phyloP scores from a whole-genome alignment of 2,797 vertebrate genomes.

The Peromyscus melanophrys region DNA sequence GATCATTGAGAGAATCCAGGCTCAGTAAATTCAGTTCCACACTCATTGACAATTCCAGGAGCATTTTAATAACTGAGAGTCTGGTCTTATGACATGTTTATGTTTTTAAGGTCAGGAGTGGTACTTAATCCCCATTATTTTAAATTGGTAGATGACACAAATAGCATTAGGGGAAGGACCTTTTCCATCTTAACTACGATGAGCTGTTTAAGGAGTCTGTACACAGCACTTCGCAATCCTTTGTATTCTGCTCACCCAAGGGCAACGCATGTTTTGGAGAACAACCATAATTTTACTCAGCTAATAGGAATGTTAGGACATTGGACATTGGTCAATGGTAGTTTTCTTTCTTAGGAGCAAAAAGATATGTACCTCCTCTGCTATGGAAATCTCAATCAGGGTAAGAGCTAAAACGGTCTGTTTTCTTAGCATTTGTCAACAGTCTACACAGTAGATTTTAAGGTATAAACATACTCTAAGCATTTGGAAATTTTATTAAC shows the following conservation, averaged over 20 bases:
- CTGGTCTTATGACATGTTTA: not conserved
- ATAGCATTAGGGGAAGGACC: not conserved
- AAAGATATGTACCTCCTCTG: slow-evolving; percentile 57
- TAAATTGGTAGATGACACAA: not conserved
- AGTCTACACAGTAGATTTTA: slow-evolving; percentile 69
- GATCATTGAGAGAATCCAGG: not conserved
- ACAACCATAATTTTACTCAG: slow-evolving; percentile 20
- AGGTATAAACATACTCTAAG: slow-evolving; percentile 79
- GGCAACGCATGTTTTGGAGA: not conserved
- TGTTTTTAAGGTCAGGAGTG: not conserved
- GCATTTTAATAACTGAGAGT: slow-evolving; percentile 18
- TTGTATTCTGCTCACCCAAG: not conserved
- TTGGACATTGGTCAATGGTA: slow-evolving; percentile 38
- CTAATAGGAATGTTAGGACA: slow-evolving; percentile 67
- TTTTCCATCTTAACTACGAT: not conserved
- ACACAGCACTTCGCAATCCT: not conserved
- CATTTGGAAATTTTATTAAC: slow-evolving; percentile 88
- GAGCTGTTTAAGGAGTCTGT: not conserved
- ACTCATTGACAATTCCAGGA: slow-evolving; percentile 11
- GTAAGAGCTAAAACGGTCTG: slow-evolving; percentile 68
- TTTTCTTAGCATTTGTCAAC: slow-evolving; percentile 69
- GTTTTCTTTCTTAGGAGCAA: slow-evolving; percentile 52
- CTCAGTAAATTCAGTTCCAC: slow-evolving; percentile 1
- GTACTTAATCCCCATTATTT: not conserved
- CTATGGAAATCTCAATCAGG: slow-evolving; percentile 50